Evolutionary conservation across 2,113 vertebrate species (phyloP).

Genomic region (Macrotus californicus): DNA sequence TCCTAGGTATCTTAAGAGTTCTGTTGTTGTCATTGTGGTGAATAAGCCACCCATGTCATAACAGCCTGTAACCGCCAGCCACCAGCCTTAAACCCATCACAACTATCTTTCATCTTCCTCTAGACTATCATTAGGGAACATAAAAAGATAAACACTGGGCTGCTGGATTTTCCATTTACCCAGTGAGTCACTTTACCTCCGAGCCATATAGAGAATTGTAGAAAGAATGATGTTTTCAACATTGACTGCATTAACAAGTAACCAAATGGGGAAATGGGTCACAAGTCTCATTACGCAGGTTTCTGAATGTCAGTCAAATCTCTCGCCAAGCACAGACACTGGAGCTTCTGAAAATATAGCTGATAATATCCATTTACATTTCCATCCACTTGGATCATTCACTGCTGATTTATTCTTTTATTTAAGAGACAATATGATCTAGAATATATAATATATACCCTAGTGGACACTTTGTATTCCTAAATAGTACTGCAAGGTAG

Average conservation of each 20-base stretch:
- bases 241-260: not conserved
- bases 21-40: not conserved
- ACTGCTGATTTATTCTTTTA: not conserved
- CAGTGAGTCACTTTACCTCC: constrained; percentile 8
- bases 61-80: not conserved
- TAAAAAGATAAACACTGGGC: not conserved
- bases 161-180: not conserved
- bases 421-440: not conserved
- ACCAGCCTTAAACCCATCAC: not conserved
- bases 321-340: not conserved
- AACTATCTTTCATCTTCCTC: not conserved
- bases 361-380: constrained; percentile 4
- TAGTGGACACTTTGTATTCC: not conserved
- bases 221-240: constrained; percentile 16
- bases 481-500: not conserved
- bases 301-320: constrained; percentile 38
- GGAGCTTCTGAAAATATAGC: not conserved
- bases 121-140: not conserved
- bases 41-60: not conserved
- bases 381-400: not conserved
- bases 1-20: not conserved
- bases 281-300: not conserved
- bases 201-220: not conserved
- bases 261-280: constrained; percentile 39
- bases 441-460: not conserved